A percentile compares a stretch with the other conserved stretches of the same genome.
phyloP scores from a whole-genome alignment of 2,888 invertebrate species.

The Philonicus albiceps region DNA sequence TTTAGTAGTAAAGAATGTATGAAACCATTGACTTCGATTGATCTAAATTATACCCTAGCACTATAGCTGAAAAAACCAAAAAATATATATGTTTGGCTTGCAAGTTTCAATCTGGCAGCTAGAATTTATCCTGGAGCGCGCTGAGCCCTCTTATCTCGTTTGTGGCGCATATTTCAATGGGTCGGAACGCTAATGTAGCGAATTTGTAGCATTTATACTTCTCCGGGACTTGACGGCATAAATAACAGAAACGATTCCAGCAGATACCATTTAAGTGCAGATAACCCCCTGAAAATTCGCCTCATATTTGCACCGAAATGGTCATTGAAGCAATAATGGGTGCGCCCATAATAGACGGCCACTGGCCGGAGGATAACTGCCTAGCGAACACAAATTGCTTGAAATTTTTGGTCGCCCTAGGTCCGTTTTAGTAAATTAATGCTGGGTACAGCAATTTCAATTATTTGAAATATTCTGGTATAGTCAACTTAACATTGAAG shows the following conservation, averaged over 20 bases:
- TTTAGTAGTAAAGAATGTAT: not conserved
- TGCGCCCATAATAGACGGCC: constrained; percentile 26
- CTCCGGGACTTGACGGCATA: not conserved
- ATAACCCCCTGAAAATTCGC: constrained; percentile 19
- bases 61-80: not conserved
- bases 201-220: not conserved
- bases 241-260: not conserved
- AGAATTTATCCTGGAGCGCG: not conserved
- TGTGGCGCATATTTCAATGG: not conserved
- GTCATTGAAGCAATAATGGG: constrained; percentile 38
- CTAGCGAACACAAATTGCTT: constrained; percentile 15
- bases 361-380: constrained; percentile 23
- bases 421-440: constrained; percentile 15
- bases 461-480: not conserved
- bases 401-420: constrained; percentile 11
- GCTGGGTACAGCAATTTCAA: not conserved
- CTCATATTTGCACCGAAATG: constrained; percentile 30
- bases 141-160: not conserved
- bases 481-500: not conserved
- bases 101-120: not conserved
- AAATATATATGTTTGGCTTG: not conserved
- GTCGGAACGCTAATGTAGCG: not conserved
- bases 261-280: constrained; percentile 17
- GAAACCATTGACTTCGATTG: not conserved
- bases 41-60: not conserved